Conservation (phyloP, 2,797 vertebrate genomes). For the Phylloscopus collybita region DNA sequence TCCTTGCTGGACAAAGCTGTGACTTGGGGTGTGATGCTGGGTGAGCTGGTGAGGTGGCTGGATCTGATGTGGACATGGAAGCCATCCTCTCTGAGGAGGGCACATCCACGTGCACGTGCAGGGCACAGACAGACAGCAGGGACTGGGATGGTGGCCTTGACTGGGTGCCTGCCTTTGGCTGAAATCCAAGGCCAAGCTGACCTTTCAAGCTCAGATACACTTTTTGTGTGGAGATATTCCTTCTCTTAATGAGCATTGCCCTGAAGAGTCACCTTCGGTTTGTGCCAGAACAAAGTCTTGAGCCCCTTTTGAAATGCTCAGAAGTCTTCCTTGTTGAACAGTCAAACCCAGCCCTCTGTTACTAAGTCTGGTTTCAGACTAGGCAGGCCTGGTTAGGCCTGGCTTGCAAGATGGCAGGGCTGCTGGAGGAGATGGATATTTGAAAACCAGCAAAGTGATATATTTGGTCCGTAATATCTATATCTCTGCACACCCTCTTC, state of each 20-base stretch:
- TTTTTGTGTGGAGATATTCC: not conserved
- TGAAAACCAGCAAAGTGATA: not conserved
- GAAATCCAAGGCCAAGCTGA: not conserved
- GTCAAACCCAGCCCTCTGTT: not conserved
- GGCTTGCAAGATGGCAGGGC: not conserved
- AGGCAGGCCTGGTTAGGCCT: not conserved
- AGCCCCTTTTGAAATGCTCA: not conserved
- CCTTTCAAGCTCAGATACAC: not conserved
- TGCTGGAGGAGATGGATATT: not conserved
- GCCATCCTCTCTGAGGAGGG: not conserved
- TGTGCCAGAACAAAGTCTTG: not conserved
- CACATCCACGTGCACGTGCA: not conserved
- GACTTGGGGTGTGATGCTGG: not conserved
- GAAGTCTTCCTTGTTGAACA: not conserved
- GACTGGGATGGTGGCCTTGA: not conserved
- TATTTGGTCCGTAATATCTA: not conserved
- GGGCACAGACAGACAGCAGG: not conserved
- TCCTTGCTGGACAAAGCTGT: fast-evolving
- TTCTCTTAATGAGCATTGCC: not conserved
- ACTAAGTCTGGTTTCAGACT: not conserved
- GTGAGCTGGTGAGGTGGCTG: not conserved
- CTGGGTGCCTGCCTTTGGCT: not conserved
- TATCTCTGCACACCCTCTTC: not conserved
- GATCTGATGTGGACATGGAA: not conserved
- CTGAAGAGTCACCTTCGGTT: not conserved